Conservation (phyloP, 2,797 vertebrate genomes). For the Labroides dimidiatus region DNA sequence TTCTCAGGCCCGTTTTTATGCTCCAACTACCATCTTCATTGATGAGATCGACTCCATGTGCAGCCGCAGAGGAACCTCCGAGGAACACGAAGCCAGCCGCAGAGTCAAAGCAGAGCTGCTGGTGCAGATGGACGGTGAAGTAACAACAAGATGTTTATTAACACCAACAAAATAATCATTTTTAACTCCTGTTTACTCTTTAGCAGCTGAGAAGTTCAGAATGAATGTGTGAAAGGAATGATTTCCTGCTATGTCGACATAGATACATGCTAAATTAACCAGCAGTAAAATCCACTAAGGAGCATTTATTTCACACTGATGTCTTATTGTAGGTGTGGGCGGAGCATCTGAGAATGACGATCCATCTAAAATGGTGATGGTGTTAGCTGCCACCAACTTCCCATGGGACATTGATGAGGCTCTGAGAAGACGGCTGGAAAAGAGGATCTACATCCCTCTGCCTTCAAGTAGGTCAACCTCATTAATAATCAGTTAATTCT, state of each 20-base stretch:
- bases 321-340: slow-evolving; percentile 88
- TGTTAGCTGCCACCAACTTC: slow-evolving; percentile 98
- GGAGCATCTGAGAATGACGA: slow-evolving; percentile 95
- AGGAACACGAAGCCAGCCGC: slow-evolving; percentile 97
- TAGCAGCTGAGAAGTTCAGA: too few relatives aligned
- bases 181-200: too few relatives aligned
- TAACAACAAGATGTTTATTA: too few relatives aligned
- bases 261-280: too few relatives aligned
- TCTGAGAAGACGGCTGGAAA: slow-evolving; percentile 93
- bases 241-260: too few relatives aligned
- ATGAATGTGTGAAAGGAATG: too few relatives aligned
- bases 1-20: slow-evolving; percentile 93
- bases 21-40: slow-evolving; percentile 98
- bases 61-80: slow-evolving; percentile 96
- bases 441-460: slow-evolving; percentile 98
- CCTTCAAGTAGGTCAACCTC: slow-evolving; percentile 90
- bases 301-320: too few relatives aligned
- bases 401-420: slow-evolving; percentile 99
- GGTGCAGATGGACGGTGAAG: slow-evolving; percentile 97
- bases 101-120: slow-evolving; percentile 97
- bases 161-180: too few relatives aligned
- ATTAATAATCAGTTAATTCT: too few relatives aligned
- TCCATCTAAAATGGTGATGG: slow-evolving; percentile 99
- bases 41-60: slow-evolving; percentile 99
- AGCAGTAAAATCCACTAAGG: too few relatives aligned